These are phyloP conservation scores for Patella pellucida DNA, from an alignment of 2,888 invertebrate genomes.

Conservation along the genomic window DNA sequence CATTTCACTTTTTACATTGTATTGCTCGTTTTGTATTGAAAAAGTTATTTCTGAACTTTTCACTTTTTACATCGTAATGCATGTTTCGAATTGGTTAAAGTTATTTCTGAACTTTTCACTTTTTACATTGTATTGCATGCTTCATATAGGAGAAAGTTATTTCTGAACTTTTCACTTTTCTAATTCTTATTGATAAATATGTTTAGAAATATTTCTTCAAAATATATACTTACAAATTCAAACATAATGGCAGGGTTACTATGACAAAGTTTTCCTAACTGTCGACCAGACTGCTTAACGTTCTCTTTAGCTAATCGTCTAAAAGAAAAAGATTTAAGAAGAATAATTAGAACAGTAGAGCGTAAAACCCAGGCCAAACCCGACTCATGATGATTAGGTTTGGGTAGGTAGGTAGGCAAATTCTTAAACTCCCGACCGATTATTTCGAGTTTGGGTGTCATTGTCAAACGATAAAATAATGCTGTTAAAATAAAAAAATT, in stretches of 20 bases:
- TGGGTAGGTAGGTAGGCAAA: too few relatives aligned
- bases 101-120: not conserved
- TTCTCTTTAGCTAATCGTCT: slow-evolving; percentile 91
- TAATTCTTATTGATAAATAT: not conserved
- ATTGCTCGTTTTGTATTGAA: not conserved
- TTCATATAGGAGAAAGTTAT: not conserved
- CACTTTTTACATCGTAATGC: not conserved
- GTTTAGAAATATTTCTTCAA: not conserved
- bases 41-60: not conserved
- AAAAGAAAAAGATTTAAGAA: slow-evolving; percentile 25
- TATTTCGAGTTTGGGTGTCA: too few relatives aligned
- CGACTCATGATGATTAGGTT: too few relatives aligned
- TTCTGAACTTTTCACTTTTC: too few relatives aligned
- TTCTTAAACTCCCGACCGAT: too few relatives aligned
- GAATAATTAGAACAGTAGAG: too few relatives aligned
- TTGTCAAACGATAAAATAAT: too few relatives aligned
- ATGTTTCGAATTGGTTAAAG: not conserved
- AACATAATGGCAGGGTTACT: slow-evolving; percentile 95
- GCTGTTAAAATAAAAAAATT: too few relatives aligned
- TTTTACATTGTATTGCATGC: not conserved
- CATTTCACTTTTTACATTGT: not conserved
- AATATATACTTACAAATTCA: slow-evolving; percentile 83
- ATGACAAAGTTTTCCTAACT: slow-evolving; percentile 96
- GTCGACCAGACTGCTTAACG: slow-evolving; percentile 94
- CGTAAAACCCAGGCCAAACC: too few relatives aligned